Conservation (phyloP, 2,113 vertebrate species). For the Cyanoliseus patagonus region DNA sequence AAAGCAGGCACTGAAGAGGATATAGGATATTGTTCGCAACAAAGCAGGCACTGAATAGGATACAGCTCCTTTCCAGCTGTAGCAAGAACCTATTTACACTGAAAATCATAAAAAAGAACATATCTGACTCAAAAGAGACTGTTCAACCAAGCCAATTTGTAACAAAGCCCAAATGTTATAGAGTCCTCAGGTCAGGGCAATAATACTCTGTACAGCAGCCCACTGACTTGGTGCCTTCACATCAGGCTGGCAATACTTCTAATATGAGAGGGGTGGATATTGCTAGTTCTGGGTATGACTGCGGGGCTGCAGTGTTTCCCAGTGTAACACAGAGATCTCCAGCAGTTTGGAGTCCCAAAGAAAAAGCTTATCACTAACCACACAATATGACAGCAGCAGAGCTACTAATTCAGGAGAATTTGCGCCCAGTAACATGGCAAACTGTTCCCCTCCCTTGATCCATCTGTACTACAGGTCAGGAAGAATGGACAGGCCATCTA, state of each 20-base stretch:
- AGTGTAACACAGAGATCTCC: background rate
- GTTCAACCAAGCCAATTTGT: background rate
- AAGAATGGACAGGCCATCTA: background rate
- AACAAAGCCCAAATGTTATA: background rate
- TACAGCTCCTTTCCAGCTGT: no score
- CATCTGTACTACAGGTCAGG: background rate
- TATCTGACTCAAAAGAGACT: background rate
- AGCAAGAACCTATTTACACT: no score
- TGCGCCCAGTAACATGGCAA: background rate
- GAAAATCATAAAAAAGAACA: background rate
- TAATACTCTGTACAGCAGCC: background rate
- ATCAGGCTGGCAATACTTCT: background rate
- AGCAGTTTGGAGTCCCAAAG: background rate
- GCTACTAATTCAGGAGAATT: background rate
- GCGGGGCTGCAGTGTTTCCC: background rate
- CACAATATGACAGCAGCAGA: background rate
- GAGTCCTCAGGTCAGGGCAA: background rate
- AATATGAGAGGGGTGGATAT: background rate
- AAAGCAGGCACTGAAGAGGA: background rate
- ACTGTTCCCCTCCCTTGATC: rapidly evolving
- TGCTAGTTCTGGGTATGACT: background rate
- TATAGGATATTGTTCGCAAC: background rate
- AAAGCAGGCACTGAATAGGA: background rate
- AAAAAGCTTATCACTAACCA: background rate
- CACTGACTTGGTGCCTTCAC: background rate